A percentile compares a stretch with the other conserved stretches of the same genome.
These are phyloP conservation scores for Oceanites oceanicus DNA, from an alignment of 2,113 vertebrate genomes.

Conservation along the genomic window DNA sequence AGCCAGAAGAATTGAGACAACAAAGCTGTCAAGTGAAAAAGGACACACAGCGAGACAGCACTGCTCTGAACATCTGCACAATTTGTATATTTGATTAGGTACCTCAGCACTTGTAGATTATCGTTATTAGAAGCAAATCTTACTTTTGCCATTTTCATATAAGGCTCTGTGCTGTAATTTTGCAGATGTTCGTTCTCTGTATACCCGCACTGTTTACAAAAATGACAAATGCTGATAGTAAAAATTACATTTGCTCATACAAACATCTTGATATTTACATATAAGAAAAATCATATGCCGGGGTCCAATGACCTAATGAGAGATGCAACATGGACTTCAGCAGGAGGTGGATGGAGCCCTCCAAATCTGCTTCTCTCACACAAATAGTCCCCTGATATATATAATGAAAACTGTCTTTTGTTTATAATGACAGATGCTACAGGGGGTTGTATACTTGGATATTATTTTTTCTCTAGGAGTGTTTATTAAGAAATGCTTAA, in stretches of 20 bases:
- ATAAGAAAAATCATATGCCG: background rate
- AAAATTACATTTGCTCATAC: conserved; percentile 1
- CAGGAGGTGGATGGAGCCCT: background rate
- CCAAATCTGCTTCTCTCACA: background rate
- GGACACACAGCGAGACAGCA: background rate
- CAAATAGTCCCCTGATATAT: background rate
- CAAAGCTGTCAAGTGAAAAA: background rate
- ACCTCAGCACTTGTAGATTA: background rate
- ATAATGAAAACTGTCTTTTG: background rate
- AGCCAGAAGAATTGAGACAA: background rate
- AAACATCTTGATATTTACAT: background rate
- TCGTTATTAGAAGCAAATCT: background rate
- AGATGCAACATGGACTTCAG: background rate
- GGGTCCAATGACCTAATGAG: background rate
- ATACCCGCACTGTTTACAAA: background rate
- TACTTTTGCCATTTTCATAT: background rate
- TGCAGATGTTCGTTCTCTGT: background rate
- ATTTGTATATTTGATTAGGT: background rate
- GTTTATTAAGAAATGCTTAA: conserved; percentile 29
- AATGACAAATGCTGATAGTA: background rate
- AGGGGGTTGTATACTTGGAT: conserved; percentile 11
- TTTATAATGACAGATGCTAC: background rate
- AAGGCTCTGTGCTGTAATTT: background rate
- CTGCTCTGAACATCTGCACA: background rate
- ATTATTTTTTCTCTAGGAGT: conserved; percentile 1